These are phyloP conservation scores for Pocota personata DNA, from an alignment of 2,888 invertebrate genomes.

Conservation along the genomic window DNA sequence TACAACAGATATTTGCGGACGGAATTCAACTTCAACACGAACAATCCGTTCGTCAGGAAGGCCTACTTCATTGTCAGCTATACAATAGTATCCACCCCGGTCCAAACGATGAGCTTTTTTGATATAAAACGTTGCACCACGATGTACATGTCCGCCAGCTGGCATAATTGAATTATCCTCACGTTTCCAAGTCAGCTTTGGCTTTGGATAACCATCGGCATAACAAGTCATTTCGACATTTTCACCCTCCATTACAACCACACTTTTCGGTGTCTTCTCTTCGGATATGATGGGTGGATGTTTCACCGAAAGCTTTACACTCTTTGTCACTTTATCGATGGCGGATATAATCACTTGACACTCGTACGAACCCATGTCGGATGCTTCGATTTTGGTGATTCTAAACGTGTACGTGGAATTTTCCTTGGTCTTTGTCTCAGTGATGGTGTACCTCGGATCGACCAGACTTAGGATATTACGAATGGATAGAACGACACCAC, in stretches of 20 bases:
- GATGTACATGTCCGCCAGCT: slow-evolving; percentile 78
- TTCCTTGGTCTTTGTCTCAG: slow-evolving; percentile 76
- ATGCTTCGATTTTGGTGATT: slow-evolving; percentile 80
- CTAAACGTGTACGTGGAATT: slow-evolving; percentile 79
- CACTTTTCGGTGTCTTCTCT: slow-evolving; percentile 78
- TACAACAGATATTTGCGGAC: slow-evolving; percentile 80
- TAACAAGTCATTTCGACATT: slow-evolving; percentile 85
- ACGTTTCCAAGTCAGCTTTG: slow-evolving; percentile 87
- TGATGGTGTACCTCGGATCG: slow-evolving; percentile 79
- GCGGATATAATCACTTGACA: slow-evolving; percentile 81
- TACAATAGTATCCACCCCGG: slow-evolving; percentile 81
- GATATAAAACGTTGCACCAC: slow-evolving; percentile 79
- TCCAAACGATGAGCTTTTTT: slow-evolving; percentile 80
- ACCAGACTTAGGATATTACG: slow-evolving; percentile 78
- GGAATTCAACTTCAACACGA: slow-evolving; percentile 81
- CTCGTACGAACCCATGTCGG: slow-evolving; percentile 81
- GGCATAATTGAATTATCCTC: slow-evolving; percentile 85
- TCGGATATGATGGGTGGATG: slow-evolving; percentile 81
- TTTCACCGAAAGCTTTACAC: slow-evolving; percentile 79
- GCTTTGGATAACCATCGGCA: slow-evolving; percentile 91
- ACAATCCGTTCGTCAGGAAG: slow-evolving; percentile 79
- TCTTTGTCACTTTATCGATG: slow-evolving; percentile 78
- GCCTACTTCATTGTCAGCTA: slow-evolving; percentile 81
- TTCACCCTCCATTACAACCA: slow-evolving; percentile 79
- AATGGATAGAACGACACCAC: slow-evolving; percentile 80